Base-by-base conservation (phyloP, 2,888 invertebrate genomes). In the Drosophila testacea region DNA sequence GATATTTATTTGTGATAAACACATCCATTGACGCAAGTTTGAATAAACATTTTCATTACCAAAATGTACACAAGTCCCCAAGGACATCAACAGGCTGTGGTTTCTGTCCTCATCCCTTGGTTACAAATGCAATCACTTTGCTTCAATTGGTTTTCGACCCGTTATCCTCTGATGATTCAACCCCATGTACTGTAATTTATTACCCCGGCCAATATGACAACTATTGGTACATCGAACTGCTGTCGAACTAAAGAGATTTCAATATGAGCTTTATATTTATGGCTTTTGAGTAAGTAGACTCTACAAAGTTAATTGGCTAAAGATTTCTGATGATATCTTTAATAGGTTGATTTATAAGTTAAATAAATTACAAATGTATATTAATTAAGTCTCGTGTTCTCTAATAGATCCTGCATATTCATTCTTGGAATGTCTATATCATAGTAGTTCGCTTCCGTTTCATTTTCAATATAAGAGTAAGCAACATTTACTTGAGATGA, bases 31-130 rank as follows among this genome's bases (percentile, higher is more conserved):
- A 88, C 84, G 89, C 72, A 85, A 87, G 87, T 89, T 89, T 83
- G 79, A 76, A 84, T 88, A 85, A 83, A 85, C 90, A 85, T 86
- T 83, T 86, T 87, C 90, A 90, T 85, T 85, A 85, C 77, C 85
- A 62, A 82, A 88, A 71, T 86, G 73, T 81, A 61, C 72, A 73
- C 34, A 66, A 54, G 62, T 46, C 64, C 39, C 59, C 48, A 48
- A 50, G 59, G 63, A 71, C 75, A 46, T 46, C 34, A 56, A 60
- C 69, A 56, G 63, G 56, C 70, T 59, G 54, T 60, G 62, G 27
- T 22, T 51, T 16, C 46, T 32, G 32, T 30, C 22, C n/a, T 16
- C 13, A 7, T 50, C 27, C 13, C 13, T 11, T 46, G 54, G 16
- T 50, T 46, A 5, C 50, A 50, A 44, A 55, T 44, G 74, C 78